phyloP scores from a whole-genome alignment of 2,888 invertebrate species.

The Plemyria rubiginata region DNA sequence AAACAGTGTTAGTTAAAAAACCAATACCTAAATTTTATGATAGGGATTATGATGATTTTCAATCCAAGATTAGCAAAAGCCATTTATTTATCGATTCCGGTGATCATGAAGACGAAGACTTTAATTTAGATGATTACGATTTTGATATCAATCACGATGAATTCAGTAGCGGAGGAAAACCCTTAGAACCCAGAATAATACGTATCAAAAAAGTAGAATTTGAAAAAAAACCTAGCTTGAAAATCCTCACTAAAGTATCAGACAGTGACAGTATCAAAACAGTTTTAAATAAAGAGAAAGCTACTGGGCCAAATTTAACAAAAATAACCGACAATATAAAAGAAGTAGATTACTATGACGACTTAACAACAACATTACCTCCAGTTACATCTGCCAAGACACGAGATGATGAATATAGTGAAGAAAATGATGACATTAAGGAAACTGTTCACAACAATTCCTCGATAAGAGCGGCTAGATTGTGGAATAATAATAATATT shows the following conservation, averaged over 20 bases:
- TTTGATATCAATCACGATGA: constrained; percentile 76
- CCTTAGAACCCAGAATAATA: constrained; percentile 57
- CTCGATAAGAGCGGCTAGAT: constrained; percentile 52
- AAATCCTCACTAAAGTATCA: constrained; percentile 46
- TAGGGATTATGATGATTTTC: constrained; percentile 65
- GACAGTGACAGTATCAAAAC: constrained; percentile 19
- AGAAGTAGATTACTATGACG: constrained; percentile 62
- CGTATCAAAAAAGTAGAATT: constrained; percentile 4
- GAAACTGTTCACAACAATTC: constrained; percentile 47
- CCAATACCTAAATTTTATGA: constrained; percentile 71
- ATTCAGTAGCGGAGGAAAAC: constrained; percentile 64
- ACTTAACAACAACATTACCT: constrained; percentile 45
- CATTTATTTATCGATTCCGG: constrained; percentile 55
- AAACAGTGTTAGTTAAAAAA: constrained; percentile 59
- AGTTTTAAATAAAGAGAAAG: constrained; percentile 41
- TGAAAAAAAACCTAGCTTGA: constrained; percentile 34
- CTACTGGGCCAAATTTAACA: constrained; percentile 36
- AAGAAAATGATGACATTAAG: constrained; percentile 56
- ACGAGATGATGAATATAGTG: constrained; percentile 50
- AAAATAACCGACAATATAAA: constrained; percentile 48
- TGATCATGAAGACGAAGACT: constrained; percentile 76
- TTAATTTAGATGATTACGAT: constrained; percentile 72
- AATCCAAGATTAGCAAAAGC: constrained; percentile 52
- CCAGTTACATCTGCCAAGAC: constrained; percentile 40
- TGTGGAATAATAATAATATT: constrained; percentile 52